Evolutionary conservation across 2,797 vertebrate genomes (phyloP).

Genomic region (Gephyroberyx darwinii): DNA sequence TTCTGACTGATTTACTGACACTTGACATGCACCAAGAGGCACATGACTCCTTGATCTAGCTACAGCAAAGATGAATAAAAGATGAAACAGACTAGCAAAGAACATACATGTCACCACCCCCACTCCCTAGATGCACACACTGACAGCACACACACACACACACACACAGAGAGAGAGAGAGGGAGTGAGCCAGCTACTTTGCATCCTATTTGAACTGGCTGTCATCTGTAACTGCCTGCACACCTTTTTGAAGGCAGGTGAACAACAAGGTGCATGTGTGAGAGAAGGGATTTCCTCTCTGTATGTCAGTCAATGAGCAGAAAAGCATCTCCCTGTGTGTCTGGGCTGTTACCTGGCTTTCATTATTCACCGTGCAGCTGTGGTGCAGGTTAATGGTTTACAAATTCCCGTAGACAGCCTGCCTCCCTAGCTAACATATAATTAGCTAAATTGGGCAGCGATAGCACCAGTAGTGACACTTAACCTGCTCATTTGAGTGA

Average conservation of each 20-base stretch:
- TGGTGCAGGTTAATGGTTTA: conserved; percentile 71
- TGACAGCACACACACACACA: conserved; percentile 47
- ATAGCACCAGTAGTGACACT: conserved; percentile 66
- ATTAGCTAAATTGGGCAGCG: conserved; percentile 69
- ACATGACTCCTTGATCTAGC: conserved; percentile 78
- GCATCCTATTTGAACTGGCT: conserved; percentile 82
- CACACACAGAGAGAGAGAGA: conserved; percentile 10
- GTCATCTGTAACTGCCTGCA: conserved; percentile 75
- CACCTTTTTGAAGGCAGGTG: conserved; percentile 79
- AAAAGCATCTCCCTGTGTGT: conserved; percentile 56
- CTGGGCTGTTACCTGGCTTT: conserved; percentile 42
- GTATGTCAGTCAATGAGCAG: conserved; percentile 59
- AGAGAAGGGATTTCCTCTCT: conserved; percentile 64
- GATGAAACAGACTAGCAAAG: conserved; percentile 77
- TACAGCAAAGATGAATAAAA: conserved; percentile 80
- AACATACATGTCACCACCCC: conserved; percentile 74
- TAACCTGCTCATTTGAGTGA: conserved; percentile 59
- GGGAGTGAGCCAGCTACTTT: conserved; percentile 66
- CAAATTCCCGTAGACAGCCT: conserved; percentile 68
- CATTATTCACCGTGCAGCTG: conserved; percentile 51
- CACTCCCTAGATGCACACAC: conserved; percentile 43
- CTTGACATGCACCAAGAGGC: conserved; percentile 78
- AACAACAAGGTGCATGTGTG: conserved; percentile 60
- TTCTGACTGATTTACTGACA: conserved; percentile 78
- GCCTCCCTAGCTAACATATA: conserved; percentile 58